Evolutionary conservation across 1,140 invertebrate genomes (phyloP), one percentile per base, ranked within the genome.

Genomic region (Drosophila kurseongensis): DNA sequence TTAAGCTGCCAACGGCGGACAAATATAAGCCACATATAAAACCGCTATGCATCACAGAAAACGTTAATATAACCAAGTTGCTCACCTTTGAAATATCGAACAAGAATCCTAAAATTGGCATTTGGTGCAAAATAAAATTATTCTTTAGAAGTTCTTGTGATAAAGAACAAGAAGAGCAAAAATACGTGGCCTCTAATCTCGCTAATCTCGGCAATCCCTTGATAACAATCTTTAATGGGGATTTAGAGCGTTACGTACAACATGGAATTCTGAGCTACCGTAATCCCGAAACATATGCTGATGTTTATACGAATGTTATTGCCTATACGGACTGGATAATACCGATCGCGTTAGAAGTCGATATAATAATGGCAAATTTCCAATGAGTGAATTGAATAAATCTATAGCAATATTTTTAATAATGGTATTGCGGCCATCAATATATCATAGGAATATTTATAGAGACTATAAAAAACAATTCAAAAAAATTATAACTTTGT

Each of bases 21-120:
- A 1, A 50, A 50, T 50, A 14, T 10, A 32, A 29, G n/a, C 2
- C n/a, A 3, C 29, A 50, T 14, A 16, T 50, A 16, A 29, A 9
- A 50, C 48, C 48, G 1, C 16, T 50, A 14, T 50, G 48, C 29
- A 50, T 50, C 9, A 10, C 8, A 5, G 14, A 9, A 10, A 16
- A 10, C 10, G 0, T 5, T 2, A 1, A 6, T 6, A 13, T 27
- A 27, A 6, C 1, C 2, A 1, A 2, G 0, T 9, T 0, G 5
- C 1, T 3, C 6, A 47, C n/a, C 6, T 50, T 32, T 50, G 29
- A 50, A 29, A 48, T n/a, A 29, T 8, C n/a, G 1, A 50, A 35
- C 7, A 5, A 35, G 8, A 32, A 50, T 4, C 29, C 13, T 13
- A 8, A 14, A 50, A 10, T 9, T 14, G 8, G 1, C 6, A 0